These are phyloP conservation scores for Drosophila tani DNA, from an alignment of 1,140 invertebrate species.

Conservation along the genomic window DNA sequence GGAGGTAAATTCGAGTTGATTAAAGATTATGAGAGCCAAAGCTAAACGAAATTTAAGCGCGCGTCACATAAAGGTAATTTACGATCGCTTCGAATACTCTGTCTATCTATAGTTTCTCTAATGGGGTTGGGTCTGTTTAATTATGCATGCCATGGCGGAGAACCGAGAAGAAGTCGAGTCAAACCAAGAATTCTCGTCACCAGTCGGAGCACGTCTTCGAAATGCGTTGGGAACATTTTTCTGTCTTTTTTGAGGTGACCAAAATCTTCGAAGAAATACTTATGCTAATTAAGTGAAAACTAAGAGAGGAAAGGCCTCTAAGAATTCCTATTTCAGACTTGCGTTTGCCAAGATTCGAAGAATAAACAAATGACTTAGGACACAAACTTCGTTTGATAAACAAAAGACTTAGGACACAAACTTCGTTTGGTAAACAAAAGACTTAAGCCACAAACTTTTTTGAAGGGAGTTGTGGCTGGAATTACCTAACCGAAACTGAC, in stretches of 20 bases:
- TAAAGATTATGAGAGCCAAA: slow-evolving; percentile 17
- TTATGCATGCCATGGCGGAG: slow-evolving; percentile 68
- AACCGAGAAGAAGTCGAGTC: slow-evolving; percentile 36
- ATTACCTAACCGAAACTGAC: slow-evolving; percentile 7
- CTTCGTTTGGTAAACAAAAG: slow-evolving; percentile 48
- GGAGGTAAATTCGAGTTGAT: slow-evolving; percentile 49
- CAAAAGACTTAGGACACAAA: slow-evolving; percentile 55
- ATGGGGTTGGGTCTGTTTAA: slow-evolving; percentile 53
- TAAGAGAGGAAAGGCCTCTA: slow-evolving; percentile 6
- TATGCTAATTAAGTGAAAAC: slow-evolving; percentile 69
- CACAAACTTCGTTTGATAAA: slow-evolving; percentile 44
- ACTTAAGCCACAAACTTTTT: slow-evolving; percentile 57
- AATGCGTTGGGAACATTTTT: slow-evolving; percentile 63
- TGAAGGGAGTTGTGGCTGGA: background rate
- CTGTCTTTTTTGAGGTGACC: slow-evolving; percentile 29
- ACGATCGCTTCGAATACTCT: slow-evolving; percentile 15
- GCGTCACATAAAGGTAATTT: slow-evolving; percentile 61
- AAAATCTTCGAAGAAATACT: slow-evolving; percentile 66
- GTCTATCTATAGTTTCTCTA: slow-evolving; percentile 62
- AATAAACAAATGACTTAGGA: slow-evolving; percentile 54
- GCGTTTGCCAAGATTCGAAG: slow-evolving; percentile 9
- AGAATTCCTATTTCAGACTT: slow-evolving; percentile 28
- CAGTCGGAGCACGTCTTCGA: slow-evolving; percentile 63
- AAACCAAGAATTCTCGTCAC: slow-evolving; percentile 49
- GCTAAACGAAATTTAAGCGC: slow-evolving; percentile 22